Conservation (phyloP, 53 echinoderm and acorn worm genomes). For the Paracentrotus lividus region DNA sequence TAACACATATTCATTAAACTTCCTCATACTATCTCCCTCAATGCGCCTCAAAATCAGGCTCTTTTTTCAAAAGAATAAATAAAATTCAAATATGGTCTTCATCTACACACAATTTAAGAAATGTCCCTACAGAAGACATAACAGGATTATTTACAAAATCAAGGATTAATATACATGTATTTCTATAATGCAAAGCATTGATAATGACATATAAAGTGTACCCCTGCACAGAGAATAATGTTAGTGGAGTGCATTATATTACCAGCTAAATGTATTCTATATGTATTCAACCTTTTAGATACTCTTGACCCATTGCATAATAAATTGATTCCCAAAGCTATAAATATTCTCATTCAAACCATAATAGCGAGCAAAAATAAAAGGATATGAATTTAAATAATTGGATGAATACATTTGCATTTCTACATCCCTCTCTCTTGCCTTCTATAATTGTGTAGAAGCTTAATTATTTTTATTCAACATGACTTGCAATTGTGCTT, state of each 20-base stretch:
- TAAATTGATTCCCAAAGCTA: not conserved
- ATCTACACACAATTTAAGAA: not conserved
- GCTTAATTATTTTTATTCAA: too few relatives aligned
- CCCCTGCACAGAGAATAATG: not conserved
- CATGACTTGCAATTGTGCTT: too few relatives aligned
- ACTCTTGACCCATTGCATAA: not conserved
- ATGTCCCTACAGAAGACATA: slow-evolving; percentile 2
- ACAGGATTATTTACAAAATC: not conserved
- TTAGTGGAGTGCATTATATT: not conserved
- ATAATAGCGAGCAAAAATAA: not conserved
- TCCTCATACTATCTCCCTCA: too few relatives aligned
- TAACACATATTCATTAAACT: too few relatives aligned
- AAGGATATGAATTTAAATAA: not conserved
- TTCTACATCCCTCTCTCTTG: too few relatives aligned
- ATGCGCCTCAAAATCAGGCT: too few relatives aligned
- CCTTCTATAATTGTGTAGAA: too few relatives aligned
- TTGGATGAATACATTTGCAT: too few relatives aligned
- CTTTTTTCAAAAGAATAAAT: too few relatives aligned
- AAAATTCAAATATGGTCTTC: too few relatives aligned
- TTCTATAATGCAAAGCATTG: not conserved
- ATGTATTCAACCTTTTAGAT: not conserved
- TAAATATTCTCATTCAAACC: not conserved
- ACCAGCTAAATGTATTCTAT: not conserved
- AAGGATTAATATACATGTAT: not conserved
- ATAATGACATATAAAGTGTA: not conserved